Evolutionary conservation across 2,797 vertebrate genomes (phyloP).

Genomic region (Gobio occitaniae): DNA sequence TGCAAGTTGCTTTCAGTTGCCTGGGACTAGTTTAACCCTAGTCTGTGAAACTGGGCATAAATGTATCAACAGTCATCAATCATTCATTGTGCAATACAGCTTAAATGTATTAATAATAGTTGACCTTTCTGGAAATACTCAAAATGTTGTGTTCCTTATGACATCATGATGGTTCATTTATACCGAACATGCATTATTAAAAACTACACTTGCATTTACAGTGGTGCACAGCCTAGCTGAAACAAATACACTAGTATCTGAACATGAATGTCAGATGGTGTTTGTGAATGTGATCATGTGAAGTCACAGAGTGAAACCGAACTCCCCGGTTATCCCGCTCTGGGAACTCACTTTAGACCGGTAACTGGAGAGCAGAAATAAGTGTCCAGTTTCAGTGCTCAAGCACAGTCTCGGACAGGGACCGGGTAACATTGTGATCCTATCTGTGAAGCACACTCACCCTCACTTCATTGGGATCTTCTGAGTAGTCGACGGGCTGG

Average conservation of each 20-base stretch:
- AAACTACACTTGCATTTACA: neutral
- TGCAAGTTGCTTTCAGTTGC: too few species aligned
- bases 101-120: neutral
- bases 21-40: too few species aligned
- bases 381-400: slow-evolving; percentile 14
- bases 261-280: neutral
- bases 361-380: slow-evolving; percentile 55
- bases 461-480: slow-evolving; percentile 98
- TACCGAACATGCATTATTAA: neutral
- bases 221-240: neutral
- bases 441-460: slow-evolving; percentile 79
- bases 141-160: neutral
- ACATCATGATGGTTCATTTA: neutral
- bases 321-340: slow-evolving; percentile 58
- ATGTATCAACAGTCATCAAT: neutral
- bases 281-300: slow-evolving; percentile 32
- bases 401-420: too few species aligned
- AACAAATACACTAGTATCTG: neutral
- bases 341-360: slow-evolving; percentile 43
- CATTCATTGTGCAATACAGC: neutral
- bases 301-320: slow-evolving; percentile 70
- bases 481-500: slow-evolving; percentile 94
- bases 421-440: neutral
- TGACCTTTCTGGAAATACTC: neutral
- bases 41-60: too few species aligned